Evolutionary conservation across 2,113 vertebrate genomes (phyloP), one percentile per base, ranked within the genome.

Genomic region (Natator depressus): DNA sequence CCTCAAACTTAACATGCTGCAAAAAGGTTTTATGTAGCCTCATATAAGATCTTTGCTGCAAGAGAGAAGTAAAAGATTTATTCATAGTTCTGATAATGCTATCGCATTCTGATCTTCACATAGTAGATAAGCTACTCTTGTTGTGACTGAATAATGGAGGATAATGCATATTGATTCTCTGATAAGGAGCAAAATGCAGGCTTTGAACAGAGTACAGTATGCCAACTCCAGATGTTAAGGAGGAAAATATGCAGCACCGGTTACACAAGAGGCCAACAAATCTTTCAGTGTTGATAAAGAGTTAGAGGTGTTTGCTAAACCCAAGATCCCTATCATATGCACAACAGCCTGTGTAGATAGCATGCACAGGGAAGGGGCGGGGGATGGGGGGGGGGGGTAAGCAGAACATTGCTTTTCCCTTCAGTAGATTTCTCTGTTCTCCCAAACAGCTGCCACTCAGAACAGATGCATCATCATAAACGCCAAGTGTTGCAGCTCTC

Each of bases 251-350:
- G 47, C 88, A 89, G 79, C 4, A 35, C 17, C 69, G 47, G 54
- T 0, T 9, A 50, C 86, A 46, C 4, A 10, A 49, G 92, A 90
- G 95, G 72, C 76, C 84, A 76, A 13, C 53, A 91, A 94, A 96
- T 46, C 90, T 94, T 91, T 46, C 51, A 0, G 3, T 10, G 91
- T 84, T 78, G 78, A 87, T 47, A 76, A 22, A 86, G 83, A 51
- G 83, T 81, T 5, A 62, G 84, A 38, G 84, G 31, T 82, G 93
- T 91, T 95, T 76, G 3, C 80, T 79, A 84, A 80, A 80, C 2
- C 55, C 84, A 7, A 22, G 1, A 14, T 90, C 53, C 17, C 22
- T 1, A 20, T 0, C 8, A 35, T 0, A 1, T 0, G 0, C 3
- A 8, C 0, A 8, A 25, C 35, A 31, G 20, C 31, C 47, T 53